Base-by-base conservation (phyloP, 2,888 invertebrate genomes). In the Lathronympha strigana region DNA sequence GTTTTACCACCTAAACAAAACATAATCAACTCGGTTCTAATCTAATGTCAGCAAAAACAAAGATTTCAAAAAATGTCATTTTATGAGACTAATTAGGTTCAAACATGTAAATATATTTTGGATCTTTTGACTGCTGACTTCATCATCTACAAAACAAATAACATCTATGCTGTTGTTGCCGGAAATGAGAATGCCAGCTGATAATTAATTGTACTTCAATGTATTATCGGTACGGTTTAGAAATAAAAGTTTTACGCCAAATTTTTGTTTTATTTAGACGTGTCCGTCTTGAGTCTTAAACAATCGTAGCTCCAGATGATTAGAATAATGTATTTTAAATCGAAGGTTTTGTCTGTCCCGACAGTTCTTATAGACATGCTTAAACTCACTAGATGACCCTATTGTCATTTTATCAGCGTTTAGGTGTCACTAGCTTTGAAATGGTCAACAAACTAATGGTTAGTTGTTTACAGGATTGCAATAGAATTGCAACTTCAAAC, bases 201-300 rank as follows among this genome's bases (percentile, higher is more conserved):
- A 40, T 50, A 43, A 58, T 58, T 50, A 43, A 58, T 58, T 60
- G 43, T 60, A 58, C 58, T 45, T 45, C 19, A 21, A 23, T 53
- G 33, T 19, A 28, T 45, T 40, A 55, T 49, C 3, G 38, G 13
- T 58, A 17, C 51, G 38, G 53, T 57, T 63, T 63, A 67, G 55
- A 57, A 68, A 67, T 67, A 69, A 69, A 63, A 51, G 54, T n/a
- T 67, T 51, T 67, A 43, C 64, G 67, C 60, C 38, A 67, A 55
- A 67, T n/a, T 6, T 36, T 9, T 25, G 25, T 50, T 43, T 49
- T 61, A 43, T 60, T n/a, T n/a, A n/a, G n/a, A n/a, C n/a, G n/a
- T n/a, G n/a, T n/a, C n/a, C n/a, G n/a, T n/a, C n/a, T n/a, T n/a
- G n/a, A n/a, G n/a, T n/a, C n/a, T n/a, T n/a, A n/a, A n/a, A n/a